Percentiles rank a stretch among this genome's conserved stretches.
phyloP scores from a whole-genome alignment of 2,797 vertebrate genomes.

The Knipowitschia caucasica region DNA sequence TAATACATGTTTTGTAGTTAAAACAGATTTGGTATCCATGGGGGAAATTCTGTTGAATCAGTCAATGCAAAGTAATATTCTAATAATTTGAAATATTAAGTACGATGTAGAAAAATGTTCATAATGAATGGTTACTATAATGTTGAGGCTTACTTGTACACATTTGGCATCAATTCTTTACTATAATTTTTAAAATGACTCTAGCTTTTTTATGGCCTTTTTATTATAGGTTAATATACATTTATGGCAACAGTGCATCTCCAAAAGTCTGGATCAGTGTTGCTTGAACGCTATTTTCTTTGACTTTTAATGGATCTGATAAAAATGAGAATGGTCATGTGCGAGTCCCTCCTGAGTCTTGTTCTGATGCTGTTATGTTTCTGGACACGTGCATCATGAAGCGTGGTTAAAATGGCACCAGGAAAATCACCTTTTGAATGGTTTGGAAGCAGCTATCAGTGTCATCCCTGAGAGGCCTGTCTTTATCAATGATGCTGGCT shows the following conservation, averaged over 20 bases:
- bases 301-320: constrained; percentile 10
- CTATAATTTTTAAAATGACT: too few relatives aligned
- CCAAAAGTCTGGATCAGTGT: background rate
- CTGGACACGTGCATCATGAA: constrained; percentile 62
- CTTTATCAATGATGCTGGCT: constrained; percentile 80
- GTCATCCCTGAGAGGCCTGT: constrained; percentile 78
- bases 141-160: too few relatives aligned
- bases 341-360: constrained; percentile 15
- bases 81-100: too few relatives aligned
- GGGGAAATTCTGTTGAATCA: too few relatives aligned
- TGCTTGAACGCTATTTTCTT: constrained; percentile 1
- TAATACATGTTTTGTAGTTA: too few relatives aligned
- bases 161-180: too few relatives aligned
- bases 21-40: too few relatives aligned
- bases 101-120: too few relatives aligned
- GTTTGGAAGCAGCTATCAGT: constrained; percentile 84
- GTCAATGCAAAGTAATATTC: too few relatives aligned
- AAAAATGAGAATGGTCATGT: constrained; percentile 13
- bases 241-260: constrained; percentile 4
- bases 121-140: too few relatives aligned
- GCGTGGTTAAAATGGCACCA: constrained; percentile 58
- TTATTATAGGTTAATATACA: too few relatives aligned
- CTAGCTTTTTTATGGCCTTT: too few relatives aligned
- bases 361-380: constrained; percentile 39
- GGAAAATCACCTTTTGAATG: constrained; percentile 68